A percentile compares a stretch with the other conserved stretches of the same genome.
These are phyloP conservation scores for Anodontia alba DNA, from an alignment of 2,888 invertebrate genomes.

Conservation along the genomic window DNA sequence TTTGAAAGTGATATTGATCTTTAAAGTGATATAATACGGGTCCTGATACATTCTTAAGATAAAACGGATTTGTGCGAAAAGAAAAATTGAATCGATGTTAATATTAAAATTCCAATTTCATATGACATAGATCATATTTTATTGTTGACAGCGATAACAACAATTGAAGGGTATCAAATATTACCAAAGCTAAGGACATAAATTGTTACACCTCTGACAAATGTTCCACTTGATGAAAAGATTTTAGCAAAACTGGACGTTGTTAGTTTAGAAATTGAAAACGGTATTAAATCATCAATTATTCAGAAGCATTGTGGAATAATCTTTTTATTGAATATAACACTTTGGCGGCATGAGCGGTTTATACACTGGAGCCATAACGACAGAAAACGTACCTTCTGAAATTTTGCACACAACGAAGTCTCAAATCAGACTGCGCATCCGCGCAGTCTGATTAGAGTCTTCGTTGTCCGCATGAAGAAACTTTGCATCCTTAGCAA, in stretches of 20 bases:
- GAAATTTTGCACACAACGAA: too few species aligned
- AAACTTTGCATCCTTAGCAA: too few species aligned
- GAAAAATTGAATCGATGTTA: too few species aligned
- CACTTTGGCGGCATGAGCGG: neutral
- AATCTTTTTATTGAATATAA: constrained; percentile 8
- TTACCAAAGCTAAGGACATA: neutral
- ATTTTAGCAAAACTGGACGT: neutral
- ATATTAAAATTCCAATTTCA: constrained; percentile 13
- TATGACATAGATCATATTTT: neutral
- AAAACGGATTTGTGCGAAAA: too few species aligned
- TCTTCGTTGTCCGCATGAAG: too few species aligned
- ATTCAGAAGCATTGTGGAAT: neutral
- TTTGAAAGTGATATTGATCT: too few species aligned
- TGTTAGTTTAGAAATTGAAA: neutral
- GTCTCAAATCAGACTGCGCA: too few species aligned
- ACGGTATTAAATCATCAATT: neutral
- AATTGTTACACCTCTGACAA: neutral
- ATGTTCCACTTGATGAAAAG: neutral
- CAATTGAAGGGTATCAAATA: neutral
- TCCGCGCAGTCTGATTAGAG: too few species aligned
- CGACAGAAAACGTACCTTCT: too few species aligned
- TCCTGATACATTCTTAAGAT: too few species aligned
- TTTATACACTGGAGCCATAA: too few species aligned
- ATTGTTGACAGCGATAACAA: neutral
- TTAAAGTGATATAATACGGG: too few species aligned